Base-by-base conservation (phyloP, 2,113 vertebrate species). In the Tretioscincus oriximinensis region DNA sequence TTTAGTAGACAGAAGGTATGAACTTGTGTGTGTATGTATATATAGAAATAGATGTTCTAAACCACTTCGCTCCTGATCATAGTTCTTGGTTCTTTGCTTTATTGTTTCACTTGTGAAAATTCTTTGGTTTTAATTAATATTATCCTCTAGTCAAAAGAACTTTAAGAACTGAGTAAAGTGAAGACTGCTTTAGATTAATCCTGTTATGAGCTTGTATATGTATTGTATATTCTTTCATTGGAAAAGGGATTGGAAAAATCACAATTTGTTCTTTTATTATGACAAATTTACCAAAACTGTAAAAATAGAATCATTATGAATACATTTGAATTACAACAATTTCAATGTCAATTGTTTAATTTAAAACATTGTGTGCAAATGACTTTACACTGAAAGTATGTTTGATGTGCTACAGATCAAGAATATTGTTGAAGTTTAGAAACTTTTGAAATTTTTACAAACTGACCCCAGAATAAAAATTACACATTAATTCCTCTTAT, bases 41-140 rank as follows among this genome's bases (percentile, higher is more conserved):
- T 91, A 78, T 94, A 91, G 93, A 91, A 90, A 88, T 92, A 93
- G 90, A 67, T 91, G 86, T 94, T 87, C 83, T 93, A 86, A 93
- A 93, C 91, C 93, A 94, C 91, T 89, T 94, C 82, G 91, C 92
- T 95, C 94, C 92, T 94, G 91, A 94, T 91, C 91, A 92, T 93
- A 90, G 77, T 86, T 90, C 85, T 85, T 89, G 84, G 79, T 94
- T 95, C 94, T 88, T 94, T 94, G 91, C 92, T 94, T 88, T 94
- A 77, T 88, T 82, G 90, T 95, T 95, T 90, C 88, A 94, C 90
- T 94, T 88, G 93, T 78, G 91, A 91, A 92, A 90, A 88, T 91
- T 89, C 82, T 87, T 95, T 78, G 85, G 88, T 94, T 92, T 91
- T 92, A 88, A 91, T 88, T 95, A 90, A 82, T 93, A 91, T 61